phyloP scores from a whole-genome alignment of 2,797 vertebrate genomes.

The Gymnoscopelus microlampas region DNA sequence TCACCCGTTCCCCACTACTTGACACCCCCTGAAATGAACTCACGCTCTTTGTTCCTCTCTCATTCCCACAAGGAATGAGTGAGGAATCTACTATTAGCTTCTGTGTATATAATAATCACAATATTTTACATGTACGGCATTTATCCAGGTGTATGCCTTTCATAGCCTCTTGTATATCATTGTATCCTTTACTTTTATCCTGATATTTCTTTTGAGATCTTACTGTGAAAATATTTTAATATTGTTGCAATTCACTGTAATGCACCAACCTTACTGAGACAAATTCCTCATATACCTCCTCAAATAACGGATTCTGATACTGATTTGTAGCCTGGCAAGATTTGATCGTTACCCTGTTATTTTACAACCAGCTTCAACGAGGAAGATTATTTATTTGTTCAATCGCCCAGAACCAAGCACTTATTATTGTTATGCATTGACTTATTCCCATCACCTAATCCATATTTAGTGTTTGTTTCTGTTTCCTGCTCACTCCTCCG shows the following conservation, averaged over 20 bases:
- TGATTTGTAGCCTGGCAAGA: background rate
- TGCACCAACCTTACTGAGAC: too few relatives aligned
- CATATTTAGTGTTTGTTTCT: slow-evolving; percentile 17
- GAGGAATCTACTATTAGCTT: too few relatives aligned
- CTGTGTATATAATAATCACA: too few relatives aligned
- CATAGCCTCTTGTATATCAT: too few relatives aligned
- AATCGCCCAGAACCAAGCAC: slow-evolving; percentile 17
- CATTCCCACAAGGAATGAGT: slow-evolving; percentile 3
- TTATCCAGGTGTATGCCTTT: too few relatives aligned
- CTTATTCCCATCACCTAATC: slow-evolving; percentile 13
- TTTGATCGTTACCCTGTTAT: slow-evolving; percentile 9
- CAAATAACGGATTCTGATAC: too few relatives aligned
- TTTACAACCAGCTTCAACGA: slow-evolving; percentile 21
- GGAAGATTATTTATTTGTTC: slow-evolving; percentile 34
- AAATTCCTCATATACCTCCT: too few relatives aligned
- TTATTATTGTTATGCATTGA: slow-evolving; percentile 5
- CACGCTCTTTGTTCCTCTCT: slow-evolving; percentile 20
- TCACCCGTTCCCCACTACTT: slow-evolving; percentile 18
- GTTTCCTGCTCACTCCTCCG: slow-evolving; percentile 8
- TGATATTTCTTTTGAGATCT: too few relatives aligned
- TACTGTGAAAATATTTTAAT: too few relatives aligned
- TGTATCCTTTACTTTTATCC: too few relatives aligned
- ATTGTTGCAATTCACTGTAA: too few relatives aligned
- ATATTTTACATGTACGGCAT: too few relatives aligned
- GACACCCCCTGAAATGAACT: slow-evolving; percentile 14